These are phyloP conservation scores for Paramuricea clavata DNA, from an alignment of 92 coral and sea anemone genomes.

Conservation along the genomic window DNA sequence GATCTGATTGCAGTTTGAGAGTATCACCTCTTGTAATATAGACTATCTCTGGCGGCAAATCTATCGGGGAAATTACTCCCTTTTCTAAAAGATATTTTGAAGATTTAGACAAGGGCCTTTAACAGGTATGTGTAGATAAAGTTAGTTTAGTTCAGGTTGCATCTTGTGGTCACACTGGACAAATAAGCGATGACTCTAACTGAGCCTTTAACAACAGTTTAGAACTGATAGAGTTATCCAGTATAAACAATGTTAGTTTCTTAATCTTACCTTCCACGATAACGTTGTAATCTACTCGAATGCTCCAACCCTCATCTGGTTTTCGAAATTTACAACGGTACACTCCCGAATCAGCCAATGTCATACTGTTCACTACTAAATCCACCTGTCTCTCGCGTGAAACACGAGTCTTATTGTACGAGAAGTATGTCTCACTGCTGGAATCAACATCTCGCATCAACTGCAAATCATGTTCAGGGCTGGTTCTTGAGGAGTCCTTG, in stretches of 20 bases:
- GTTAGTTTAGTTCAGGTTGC: too few species aligned
- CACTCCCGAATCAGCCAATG: slow-evolving; percentile 3
- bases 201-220: background rate
- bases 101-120: background rate
- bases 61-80: too few species aligned
- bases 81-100: background rate
- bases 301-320: slow-evolving; percentile 6
- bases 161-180: background rate
- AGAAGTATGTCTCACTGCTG: background rate
- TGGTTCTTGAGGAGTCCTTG: background rate
- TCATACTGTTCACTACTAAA: background rate
- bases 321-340: slow-evolving; percentile 10
- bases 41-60: background rate
- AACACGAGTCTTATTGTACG: background rate
- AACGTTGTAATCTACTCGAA: background rate
- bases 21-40: slow-evolving; percentile 20
- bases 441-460: background rate
- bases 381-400: slow-evolving; percentile 24
- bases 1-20: background rate
- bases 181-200: too few species aligned
- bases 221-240: background rate
- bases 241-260: too few species aligned
- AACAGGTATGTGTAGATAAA: too few species aligned
- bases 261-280: slow-evolving; percentile 15
- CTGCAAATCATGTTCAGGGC: background rate